phyloP scores from a whole-genome alignment of 1,140 invertebrate species.

The Notospermus geniculatus region DNA sequence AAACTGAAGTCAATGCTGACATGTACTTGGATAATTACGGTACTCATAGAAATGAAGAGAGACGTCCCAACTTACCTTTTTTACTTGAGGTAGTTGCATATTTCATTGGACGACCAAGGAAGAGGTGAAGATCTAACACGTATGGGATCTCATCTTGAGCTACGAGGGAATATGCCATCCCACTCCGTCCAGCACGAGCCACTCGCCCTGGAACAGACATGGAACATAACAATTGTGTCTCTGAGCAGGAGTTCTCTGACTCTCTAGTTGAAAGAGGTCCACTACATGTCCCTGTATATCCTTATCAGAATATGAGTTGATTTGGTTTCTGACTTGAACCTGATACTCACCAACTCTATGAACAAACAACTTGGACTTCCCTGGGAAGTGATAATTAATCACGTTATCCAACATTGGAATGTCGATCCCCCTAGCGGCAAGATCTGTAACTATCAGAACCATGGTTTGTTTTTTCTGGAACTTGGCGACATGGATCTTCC shows the following conservation, averaged over 20 bases:
- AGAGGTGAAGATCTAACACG: slow-evolving; percentile 89
- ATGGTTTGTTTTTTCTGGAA: slow-evolving; percentile 68
- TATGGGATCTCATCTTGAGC: slow-evolving; percentile 87
- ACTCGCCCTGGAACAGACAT: slow-evolving; percentile 73
- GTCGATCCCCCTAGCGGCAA: slow-evolving; percentile 95
- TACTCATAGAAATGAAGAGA: too few relatives aligned
- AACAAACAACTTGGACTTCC: slow-evolving; percentile 94
- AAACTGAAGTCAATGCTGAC: too few relatives aligned
- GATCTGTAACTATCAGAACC: slow-evolving; percentile 90
- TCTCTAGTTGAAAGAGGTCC: too few relatives aligned
- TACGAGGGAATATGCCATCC: slow-evolving; percentile 86
- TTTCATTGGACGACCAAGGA: slow-evolving; percentile 76
- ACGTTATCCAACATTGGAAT: slow-evolving; percentile 95
- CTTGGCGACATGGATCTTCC: slow-evolving; percentile 93
- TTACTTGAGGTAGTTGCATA: slow-evolving; percentile 43
- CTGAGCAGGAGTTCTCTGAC: too few relatives aligned
- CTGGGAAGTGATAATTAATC: slow-evolving; percentile 96
- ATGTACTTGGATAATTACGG: too few relatives aligned
- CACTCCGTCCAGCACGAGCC: slow-evolving; percentile 88
- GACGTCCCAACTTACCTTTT: too few relatives aligned
- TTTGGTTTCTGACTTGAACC: too few relatives aligned
- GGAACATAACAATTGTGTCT: neutral
- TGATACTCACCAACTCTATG: slow-evolving; percentile 88
- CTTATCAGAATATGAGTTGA: too few relatives aligned
- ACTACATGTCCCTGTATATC: too few relatives aligned